These are phyloP conservation scores for Petrolisthes manimaculis DNA, from an alignment of 2,888 invertebrate species.

Conservation along the genomic window DNA sequence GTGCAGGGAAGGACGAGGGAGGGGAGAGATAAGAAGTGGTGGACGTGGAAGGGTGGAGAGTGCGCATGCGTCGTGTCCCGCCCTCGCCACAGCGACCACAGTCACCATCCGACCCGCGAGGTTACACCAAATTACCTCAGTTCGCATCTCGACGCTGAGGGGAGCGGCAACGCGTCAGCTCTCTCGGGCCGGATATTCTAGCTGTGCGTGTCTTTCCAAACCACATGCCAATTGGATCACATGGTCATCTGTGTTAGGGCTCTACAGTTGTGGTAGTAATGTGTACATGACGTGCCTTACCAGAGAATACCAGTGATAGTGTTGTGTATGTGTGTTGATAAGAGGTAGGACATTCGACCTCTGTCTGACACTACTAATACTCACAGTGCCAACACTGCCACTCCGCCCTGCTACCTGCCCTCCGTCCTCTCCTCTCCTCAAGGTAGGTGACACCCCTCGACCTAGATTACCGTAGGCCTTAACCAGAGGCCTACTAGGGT, in stretches of 20 bases:
- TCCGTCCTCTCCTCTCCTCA: not conserved
- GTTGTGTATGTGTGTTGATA: conserved; percentile 44
- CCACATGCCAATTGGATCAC: conserved; percentile 29
- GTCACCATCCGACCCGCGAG: conserved; percentile 39
- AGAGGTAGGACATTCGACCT: conserved; percentile 37
- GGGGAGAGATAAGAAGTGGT: conserved; percentile 26
- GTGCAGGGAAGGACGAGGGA: not conserved
- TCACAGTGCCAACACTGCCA: not conserved
- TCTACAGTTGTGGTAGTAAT: conserved; percentile 34
- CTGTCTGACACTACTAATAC: conserved; percentile 25
- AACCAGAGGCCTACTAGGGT: too few species aligned
- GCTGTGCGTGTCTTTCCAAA: conserved; percentile 31
- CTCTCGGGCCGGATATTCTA: conserved; percentile 50
- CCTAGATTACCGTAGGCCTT: conserved; percentile 18
- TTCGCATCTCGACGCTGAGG: conserved; percentile 56
- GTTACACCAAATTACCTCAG: conserved; percentile 59
- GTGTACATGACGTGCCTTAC: conserved; percentile 57
- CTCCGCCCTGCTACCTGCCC: not conserved
- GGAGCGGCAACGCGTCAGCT: conserved; percentile 37
- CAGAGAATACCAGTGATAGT: conserved; percentile 45
- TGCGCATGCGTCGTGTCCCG: conserved; percentile 58
- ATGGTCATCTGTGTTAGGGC: conserved; percentile 18
- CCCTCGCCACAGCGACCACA: conserved; percentile 37
- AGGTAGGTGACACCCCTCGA: not conserved
- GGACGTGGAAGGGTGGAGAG: conserved; percentile 30